Evolutionary conservation across 35 echinoderm and acorn worm genomes (phyloP).

Genomic region (Acanthaster planci): DNA sequence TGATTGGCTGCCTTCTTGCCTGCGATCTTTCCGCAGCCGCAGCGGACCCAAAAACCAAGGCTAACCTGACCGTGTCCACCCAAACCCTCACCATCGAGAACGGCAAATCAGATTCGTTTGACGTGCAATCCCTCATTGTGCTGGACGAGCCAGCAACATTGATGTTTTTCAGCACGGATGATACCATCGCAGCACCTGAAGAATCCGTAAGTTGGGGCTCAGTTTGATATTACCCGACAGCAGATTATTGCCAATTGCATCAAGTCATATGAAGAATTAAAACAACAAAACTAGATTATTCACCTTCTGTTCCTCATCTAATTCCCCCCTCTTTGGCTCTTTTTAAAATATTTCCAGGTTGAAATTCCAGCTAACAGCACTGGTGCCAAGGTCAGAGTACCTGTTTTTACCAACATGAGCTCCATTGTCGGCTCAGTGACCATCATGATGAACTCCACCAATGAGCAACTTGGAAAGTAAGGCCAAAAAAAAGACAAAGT

Average conservation of each 20-base stretch:
- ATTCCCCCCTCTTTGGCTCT: neutral
- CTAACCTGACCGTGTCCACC: conserved; percentile 9
- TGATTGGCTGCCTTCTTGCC: no score
- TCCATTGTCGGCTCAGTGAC: conserved; percentile 8
- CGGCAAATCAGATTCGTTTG: neutral
- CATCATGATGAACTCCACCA: conserved; percentile 50
- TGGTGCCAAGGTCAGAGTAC: neutral
- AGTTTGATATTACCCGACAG: neutral
- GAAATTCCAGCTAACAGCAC: conserved; percentile 16
- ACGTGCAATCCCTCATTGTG: neutral
- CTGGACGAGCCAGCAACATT: neutral
- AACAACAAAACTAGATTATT: no score
- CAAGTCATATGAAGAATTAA: no score
- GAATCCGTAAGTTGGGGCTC: neutral
- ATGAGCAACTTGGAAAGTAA: conserved; percentile 55
- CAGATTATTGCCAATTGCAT: neutral
- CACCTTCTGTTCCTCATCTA: neutral
- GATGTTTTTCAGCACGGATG: neutral
- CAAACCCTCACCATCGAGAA: conserved; percentile 6
- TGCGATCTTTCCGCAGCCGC: no score
- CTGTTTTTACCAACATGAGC: conserved; percentile 14
- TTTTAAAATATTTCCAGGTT: conserved; percentile 3
- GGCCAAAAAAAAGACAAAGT: no score
- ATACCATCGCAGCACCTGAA: neutral
- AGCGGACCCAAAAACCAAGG: neutral